These are phyloP conservation scores for Neolamprologus sp. DNA, from an alignment of 2,113 vertebrate species.

Conservation along the genomic window DNA sequence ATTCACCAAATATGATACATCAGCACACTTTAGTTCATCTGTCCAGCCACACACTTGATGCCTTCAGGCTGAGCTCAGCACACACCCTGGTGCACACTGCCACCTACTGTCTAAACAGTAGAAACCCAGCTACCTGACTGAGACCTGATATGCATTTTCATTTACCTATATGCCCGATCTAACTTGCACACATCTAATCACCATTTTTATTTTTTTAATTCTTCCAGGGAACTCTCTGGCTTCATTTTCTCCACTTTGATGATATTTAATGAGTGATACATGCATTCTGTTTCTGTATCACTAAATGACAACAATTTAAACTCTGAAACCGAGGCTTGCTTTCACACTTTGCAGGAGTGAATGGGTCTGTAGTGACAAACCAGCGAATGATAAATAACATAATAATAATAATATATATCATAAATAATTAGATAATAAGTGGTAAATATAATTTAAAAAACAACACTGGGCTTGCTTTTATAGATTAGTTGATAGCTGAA, in stretches of 20 bases:
- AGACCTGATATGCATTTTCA: not conserved
- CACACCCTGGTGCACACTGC: not conserved
- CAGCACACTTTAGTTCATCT: not conserved
- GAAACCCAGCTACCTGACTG: not conserved
- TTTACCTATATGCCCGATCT: not conserved
- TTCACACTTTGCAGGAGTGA: not conserved
- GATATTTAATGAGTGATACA: not conserved
- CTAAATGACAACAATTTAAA: not conserved
- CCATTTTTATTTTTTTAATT: not conserved
- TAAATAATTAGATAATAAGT: not conserved
- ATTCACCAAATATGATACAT: not conserved
- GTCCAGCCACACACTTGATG: not conserved
- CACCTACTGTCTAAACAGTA: not conserved
- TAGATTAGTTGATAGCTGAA: not conserved
- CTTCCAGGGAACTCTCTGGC: not conserved
- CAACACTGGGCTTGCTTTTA: not conserved
- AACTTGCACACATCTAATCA: not conserved
- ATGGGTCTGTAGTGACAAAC: not conserved
- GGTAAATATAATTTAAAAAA: not conserved
- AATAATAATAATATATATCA: not conserved
- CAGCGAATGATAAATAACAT: not conserved
- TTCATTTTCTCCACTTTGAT: not conserved
- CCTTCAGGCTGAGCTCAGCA: too few species aligned
- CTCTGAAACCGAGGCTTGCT: not conserved
- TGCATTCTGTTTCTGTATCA: not conserved